Evolutionary conservation across 1,140 invertebrate species (phyloP), one percentile per base, ranked within the genome.

Genomic region (Leptinotarsa lineolata): DNA sequence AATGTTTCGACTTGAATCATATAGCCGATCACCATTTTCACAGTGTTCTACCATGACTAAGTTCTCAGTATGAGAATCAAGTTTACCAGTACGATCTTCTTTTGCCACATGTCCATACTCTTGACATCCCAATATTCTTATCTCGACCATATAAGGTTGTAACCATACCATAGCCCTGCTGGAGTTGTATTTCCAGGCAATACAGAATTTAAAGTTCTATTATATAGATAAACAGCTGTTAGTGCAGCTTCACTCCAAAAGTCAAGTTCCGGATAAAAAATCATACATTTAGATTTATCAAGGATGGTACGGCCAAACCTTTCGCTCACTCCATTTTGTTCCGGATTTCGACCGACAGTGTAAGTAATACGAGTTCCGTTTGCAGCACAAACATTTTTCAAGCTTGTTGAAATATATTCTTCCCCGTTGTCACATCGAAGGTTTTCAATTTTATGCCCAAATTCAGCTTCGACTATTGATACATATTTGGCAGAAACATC

Each of bases 271-370:
- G 77, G 69, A 72, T 86, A 77, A 4, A 78, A 30, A 8, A 86
- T 59, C 77, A 86, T 74, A 66, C 80, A 76, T 74, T 83, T 78
- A 45, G 84, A 82, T n/a, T n/a, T n/a, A n/a, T n/a, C n/a, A n/a
- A n/a, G n/a, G n/a, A n/a, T n/a, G n/a, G n/a, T n/a, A n/a, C 68
- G 64, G 68, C 86, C 86, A n/a, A 78, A 76, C 59, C 84, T 70
- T 77, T 87, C 86, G 8, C 81, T 78, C 39, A 78, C 75, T 16
- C 85, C 85, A 78, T 88, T 87, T 72, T 83, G 81, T 72, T 84
- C 72, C 44, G 86, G 83, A 21, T 80, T 79, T 59, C 85, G 83
- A 15, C 76, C 59, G 12, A 77, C 66, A 11, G 78, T 79, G 67
- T 77, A 75, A 67, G 75, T 24, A 12, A 61, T 22, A 22, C 44